Evolutionary conservation across 2,113 vertebrate species (phyloP).

Genomic region (Formicarius rufipectus): DNA sequence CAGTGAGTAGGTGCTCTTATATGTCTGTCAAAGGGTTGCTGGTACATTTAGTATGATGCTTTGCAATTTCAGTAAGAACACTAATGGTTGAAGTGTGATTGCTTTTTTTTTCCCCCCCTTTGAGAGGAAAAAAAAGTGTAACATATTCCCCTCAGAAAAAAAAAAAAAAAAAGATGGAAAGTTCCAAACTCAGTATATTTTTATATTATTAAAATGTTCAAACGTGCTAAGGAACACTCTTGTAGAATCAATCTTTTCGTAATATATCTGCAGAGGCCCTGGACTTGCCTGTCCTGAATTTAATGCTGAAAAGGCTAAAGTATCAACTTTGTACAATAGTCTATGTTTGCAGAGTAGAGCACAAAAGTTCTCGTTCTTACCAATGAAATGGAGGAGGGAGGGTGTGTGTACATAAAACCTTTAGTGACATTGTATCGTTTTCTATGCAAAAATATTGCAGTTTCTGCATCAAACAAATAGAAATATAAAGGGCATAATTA

Average conservation of each 20-base stretch:
- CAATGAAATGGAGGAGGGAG: background rate
- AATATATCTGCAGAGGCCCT: slow-evolving; percentile 20
- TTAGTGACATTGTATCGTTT: background rate
- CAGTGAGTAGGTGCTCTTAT: slow-evolving; percentile 36
- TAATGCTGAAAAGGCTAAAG: slow-evolving; percentile 17
- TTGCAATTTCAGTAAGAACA: slow-evolving; percentile 46
- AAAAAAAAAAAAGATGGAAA: slow-evolving; percentile 26
- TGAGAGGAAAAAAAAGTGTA: background rate
- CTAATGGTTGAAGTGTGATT: slow-evolving; percentile 44
- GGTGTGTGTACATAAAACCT: background rate
- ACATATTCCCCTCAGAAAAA: background rate
- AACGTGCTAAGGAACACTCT: slow-evolving; percentile 7
- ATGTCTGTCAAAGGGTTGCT: slow-evolving; percentile 37
- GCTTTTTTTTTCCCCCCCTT: background rate
- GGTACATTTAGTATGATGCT: slow-evolving; percentile 20
- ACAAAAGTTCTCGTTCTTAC: background rate
- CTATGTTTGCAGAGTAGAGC: background rate
- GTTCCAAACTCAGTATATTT: slow-evolving; percentile 33
- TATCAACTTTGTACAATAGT: background rate
- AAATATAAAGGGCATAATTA: background rate
- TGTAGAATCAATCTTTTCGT: slow-evolving; percentile 39
- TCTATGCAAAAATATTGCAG: background rate
- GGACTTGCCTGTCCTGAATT: background rate
- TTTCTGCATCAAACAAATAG: background rate
- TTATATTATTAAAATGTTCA: slow-evolving; percentile 7